Evolutionary conservation across 2,888 invertebrate genomes (phyloP), one percentile per base, ranked within the genome.

Genomic region (Amiota mariae): DNA sequence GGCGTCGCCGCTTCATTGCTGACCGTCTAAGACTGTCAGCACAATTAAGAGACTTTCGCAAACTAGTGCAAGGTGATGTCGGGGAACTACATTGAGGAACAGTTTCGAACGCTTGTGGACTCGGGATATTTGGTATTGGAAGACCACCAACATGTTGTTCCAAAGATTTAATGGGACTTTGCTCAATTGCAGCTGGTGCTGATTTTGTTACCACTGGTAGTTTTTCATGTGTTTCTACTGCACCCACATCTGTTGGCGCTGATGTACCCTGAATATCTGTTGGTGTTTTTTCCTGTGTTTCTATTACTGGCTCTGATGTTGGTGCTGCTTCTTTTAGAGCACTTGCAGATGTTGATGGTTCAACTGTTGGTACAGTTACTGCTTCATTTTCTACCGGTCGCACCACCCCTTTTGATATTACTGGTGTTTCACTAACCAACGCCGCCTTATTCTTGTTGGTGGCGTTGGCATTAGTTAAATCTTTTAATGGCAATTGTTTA

Each of bases 401-500:
- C 36, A 36, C 36, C 36, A 36, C 3, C 6, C 4, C 3, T 2
- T 36, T 36, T 36, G 36, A 36, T 36, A 36, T 36, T 6, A 36
- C 36, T 4, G 36, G 36, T 6, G 6, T 6, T 6, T 0, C 36
- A 36, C 36, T 36, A 36, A 2, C 36, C 36, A 36, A 36, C 8
- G 3, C 36, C 36, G 54, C 54, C n/a, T 54, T n/a, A 54, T n/a
- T 54, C 8, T 1, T 1, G 13, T 13, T 54, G 54, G 15, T 54
- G 54, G 15, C 15, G n/a, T 54, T n/a, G n/a, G 8, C 54, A 54
- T 36, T 18, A 20, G 66, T 18, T 49, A 66, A 48, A 18, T 48
- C 49, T 66, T 49, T 66, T 49, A 66, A 18, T 48, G 66, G 66
- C 48, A 46, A 66, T n/a, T 66, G 15, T 6, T 36, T 36, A 6